Base-by-base conservation (phyloP, 2,888 invertebrate species). In the Nephrocerus scutellatus region DNA sequence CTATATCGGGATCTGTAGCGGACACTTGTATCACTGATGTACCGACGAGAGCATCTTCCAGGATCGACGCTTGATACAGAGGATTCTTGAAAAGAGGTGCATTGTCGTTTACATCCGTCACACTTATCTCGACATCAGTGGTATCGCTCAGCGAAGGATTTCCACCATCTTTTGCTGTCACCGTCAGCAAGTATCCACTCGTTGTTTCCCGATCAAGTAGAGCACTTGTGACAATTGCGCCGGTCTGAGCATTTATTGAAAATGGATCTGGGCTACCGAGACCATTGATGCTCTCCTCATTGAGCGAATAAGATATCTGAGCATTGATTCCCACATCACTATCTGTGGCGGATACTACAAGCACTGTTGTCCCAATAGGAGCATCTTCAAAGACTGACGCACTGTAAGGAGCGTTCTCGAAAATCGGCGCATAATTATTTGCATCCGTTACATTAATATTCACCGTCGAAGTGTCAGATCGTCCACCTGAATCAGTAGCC, bases 21-120 rank as follows among this genome's bases (percentile, higher is more conserved):
- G 82, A 75, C 4, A 88, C 79, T 71, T 84, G 82, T 2, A 81
- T 75, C 2, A 84, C 83, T 6, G 83, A 82, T 1, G 84, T 84
- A 2, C 81, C 80, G 41, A 90, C 82, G 47, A 87, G 70, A 12
- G 89, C 90, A 60, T 93, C 92, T 66, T 93, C 93, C 41, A 84
- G 75, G 15, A 93, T 83, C 5, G 79, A 82, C 0, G 88, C 84
- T 13, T 82, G 80, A 56, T 93, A 93, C 4, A 84, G 73, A 0
- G 82, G 76, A 44, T 84, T 82, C 51, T 83, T 83, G 66, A 96
- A 96, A 1, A 77, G 73, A 0, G 96, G 96, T 5, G 85, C 79
- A 60, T 95, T 93, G 60, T 98, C 97, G 61, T 98, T 98, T 0
- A 95, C 90, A 62, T 98, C 98, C 0, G 86, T 84, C 0, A 98